phyloP scores from a whole-genome alignment of 2,113 vertebrate genomes.

The Mormyrus lacerda region DNA sequence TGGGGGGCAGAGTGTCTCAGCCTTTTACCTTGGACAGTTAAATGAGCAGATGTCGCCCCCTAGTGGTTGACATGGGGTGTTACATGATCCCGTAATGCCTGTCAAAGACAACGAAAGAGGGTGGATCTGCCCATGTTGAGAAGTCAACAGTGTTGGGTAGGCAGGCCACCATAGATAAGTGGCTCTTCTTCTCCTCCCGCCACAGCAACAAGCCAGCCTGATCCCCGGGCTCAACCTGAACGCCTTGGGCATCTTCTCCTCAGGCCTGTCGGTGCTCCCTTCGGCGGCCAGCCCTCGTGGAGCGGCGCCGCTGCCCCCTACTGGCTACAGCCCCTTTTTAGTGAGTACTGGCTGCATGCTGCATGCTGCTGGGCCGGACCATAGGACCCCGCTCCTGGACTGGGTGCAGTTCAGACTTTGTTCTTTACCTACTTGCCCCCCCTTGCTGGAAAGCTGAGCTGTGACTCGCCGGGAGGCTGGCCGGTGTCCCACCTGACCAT shows the following conservation, averaged over 20 bases:
- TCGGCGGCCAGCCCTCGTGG: constrained; percentile 66
- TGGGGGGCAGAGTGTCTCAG: constrained; percentile 2
- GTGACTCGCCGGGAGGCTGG: neutral
- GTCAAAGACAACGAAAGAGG: neutral
- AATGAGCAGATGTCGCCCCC: constrained; percentile 47
- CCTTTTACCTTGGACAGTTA: neutral
- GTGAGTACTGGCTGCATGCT: constrained; percentile 57
- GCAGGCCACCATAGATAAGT: neutral
- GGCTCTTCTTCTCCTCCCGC: constrained; percentile 23
- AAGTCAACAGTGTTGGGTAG: neutral
- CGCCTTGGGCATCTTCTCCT: constrained; percentile 89
- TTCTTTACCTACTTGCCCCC: neutral
- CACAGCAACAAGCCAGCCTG: constrained; percentile 86
- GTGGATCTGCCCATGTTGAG: neutral
- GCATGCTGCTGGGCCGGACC: neutral
- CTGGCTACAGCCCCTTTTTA: constrained; percentile 76
- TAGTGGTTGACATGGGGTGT: constrained; percentile 44
- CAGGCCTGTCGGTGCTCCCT: constrained; percentile 75
- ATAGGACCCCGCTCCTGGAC: too few relatives aligned
- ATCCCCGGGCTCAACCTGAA: constrained; percentile 90
- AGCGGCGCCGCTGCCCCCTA: constrained; percentile 49
- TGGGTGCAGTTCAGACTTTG: neutral
- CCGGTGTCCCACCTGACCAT: constrained; percentile 19
- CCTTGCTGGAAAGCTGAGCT: neutral
- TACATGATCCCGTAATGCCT: constrained; percentile 34